Evolutionary conservation across 2,113 vertebrate genomes (phyloP), one percentile per base, ranked within the genome.

Genomic region (Bos indicus): DNA sequence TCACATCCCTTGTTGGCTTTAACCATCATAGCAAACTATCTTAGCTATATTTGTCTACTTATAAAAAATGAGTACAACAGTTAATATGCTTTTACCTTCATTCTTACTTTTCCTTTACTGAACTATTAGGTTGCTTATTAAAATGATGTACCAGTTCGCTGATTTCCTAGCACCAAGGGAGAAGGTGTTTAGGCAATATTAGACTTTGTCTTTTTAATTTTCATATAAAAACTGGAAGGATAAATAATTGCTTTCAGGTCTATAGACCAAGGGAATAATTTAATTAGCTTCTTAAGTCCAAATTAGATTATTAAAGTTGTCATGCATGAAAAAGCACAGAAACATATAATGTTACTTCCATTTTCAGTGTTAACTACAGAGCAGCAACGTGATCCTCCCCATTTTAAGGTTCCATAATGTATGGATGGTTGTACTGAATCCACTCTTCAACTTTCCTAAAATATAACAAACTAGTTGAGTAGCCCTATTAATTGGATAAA

Each of bases 241-340:
- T 84, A 94, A 97, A 78, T 90, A 94, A 97, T 93, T 93, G 82
- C 92, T 96, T 97, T 93, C 59, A 95, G 46, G 56, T 54, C 46
- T 84, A 12, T 87, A 96, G 96, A 97, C 62, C 62, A 95, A 4
- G 46, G 6, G 30, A 83, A 85, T 97, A 51, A 97, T 98, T 90
- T 86, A 91, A 67, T 96, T 97, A 95, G 7, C 51, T 95, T 90
- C 82, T 95, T 96, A 94, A 89, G 87, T 96, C 89, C 48, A 56
- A 96, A 43, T 97, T 88, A 86, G 88, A 46, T 97, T 98, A 93
- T 43, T 93, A 81, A 96, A 23, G 57, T 98, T 97, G 62, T 23
- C 97, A 92, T 88, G 52, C 36, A 13, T 82, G 81, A 51, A 84
- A 90, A 97, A 97, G 77, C 52, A 93, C 15, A 96, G 94, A 98